These are phyloP conservation scores for Drosophila pachea DNA, from an alignment of 1,140 invertebrate species.

Conservation along the genomic window DNA sequence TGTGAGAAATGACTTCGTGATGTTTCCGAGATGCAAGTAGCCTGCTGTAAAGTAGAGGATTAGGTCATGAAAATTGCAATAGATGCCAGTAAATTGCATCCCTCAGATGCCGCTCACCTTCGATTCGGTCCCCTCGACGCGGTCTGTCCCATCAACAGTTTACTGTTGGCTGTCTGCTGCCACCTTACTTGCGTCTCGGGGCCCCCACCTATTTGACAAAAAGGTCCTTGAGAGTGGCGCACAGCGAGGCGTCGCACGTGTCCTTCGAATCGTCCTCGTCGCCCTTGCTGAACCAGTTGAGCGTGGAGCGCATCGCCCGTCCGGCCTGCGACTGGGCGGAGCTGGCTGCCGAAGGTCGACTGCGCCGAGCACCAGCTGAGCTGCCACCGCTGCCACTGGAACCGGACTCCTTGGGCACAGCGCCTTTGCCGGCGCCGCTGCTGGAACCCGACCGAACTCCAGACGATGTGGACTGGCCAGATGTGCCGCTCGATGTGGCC, in stretches of 20 bases:
- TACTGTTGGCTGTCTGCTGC: background rate
- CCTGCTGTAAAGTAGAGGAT: constrained; percentile 20
- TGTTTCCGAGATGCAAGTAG: constrained; percentile 53
- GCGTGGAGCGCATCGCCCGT: constrained; percentile 67
- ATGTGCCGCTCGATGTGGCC: constrained; percentile 56
- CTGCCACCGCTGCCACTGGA: constrained; percentile 33
- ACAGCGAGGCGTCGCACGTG: constrained; percentile 87
- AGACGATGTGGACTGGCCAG: constrained; percentile 66
- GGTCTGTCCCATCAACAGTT: too few species aligned
- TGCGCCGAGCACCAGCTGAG: constrained; percentile 31
- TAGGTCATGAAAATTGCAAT: background rate
- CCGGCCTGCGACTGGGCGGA: constrained; percentile 68
- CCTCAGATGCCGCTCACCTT: background rate
- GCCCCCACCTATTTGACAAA: constrained; percentile 85
- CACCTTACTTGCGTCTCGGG: constrained; percentile 56
- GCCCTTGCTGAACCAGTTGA: constrained; percentile 74
- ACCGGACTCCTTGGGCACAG: constrained; percentile 64
- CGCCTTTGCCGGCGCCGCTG: constrained; percentile 69
- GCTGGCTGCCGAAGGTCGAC: constrained; percentile 46
- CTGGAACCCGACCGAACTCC: constrained; percentile 34
- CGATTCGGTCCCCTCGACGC: background rate
- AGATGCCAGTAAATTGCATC: background rate
- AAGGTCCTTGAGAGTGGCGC: constrained; percentile 89
- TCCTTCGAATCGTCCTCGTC: constrained; percentile 84
- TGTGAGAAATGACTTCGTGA: constrained; percentile 3